Evolutionary conservation across 2,797 vertebrate species (phyloP).

Genomic region (Oreochromis mossambicus): DNA sequence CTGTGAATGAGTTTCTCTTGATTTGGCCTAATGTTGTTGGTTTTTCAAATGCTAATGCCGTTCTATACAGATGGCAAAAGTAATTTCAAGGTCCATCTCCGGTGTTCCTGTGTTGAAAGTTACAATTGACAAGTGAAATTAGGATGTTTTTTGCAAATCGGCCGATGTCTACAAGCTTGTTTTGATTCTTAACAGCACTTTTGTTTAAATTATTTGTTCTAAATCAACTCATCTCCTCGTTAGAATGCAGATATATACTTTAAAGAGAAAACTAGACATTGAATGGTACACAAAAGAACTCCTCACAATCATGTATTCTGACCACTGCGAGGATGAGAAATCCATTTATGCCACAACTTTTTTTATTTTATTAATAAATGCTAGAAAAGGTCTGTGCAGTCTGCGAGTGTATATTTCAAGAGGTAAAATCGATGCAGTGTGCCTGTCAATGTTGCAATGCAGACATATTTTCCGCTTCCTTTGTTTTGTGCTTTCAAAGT

Average conservation of each 20-base stretch:
- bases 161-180: conserved; percentile 27
- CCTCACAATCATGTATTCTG: not conserved
- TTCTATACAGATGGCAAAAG: conserved; percentile 66
- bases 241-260: not conserved
- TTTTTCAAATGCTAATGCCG: conserved; percentile 69
- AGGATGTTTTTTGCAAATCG: conserved; percentile 32
- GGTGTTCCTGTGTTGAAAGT: conserved; percentile 51
- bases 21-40: conserved; percentile 50
- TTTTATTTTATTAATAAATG: not conserved
- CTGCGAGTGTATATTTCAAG: not conserved
- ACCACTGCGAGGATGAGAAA: not conserved
- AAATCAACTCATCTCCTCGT: not conserved
- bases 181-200: not conserved
- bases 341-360: not conserved
- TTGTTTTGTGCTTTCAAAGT: conserved; percentile 3
- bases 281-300: not conserved
- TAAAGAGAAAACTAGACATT: not conserved
- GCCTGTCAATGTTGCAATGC: not conserved
- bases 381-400: not conserved
- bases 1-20: conserved; percentile 50
- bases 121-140: conserved; percentile 42
- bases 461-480: not conserved
- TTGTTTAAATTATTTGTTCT: not conserved
- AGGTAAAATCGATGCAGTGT: conserved; percentile 6
- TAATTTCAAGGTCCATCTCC: conserved; percentile 66